Base-by-base conservation (phyloP, 2,797 vertebrate species). In the Molossus molossus region DNA sequence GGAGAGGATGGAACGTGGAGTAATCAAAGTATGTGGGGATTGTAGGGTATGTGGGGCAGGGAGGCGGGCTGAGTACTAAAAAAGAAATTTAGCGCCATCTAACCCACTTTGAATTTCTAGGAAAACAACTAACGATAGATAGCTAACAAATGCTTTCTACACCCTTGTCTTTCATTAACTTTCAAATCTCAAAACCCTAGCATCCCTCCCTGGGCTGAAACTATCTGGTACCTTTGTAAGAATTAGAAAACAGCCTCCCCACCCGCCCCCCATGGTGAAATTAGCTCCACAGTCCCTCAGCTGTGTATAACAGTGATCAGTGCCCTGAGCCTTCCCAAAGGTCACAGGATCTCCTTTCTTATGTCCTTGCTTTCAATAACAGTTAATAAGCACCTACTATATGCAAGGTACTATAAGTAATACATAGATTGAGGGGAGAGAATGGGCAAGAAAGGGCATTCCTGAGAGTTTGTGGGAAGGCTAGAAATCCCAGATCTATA, bases 361-460 rank as follows among this genome's bases (percentile, higher is more conserved):
- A 53, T 0, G 15, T 80, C 40, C 64, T 83, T 37, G 55, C 11
- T 73, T 84, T 87, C 72, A 69, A 14, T 25, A 57, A 80, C 33
- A 84, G 60, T 83, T 91, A n/a, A 76, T 73, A 95, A 91, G n/a
- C 65, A 77, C 12, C 40, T 69, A 81, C 14, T 77, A 9, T n/a
- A 69, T 13, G 57, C 29, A 79, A 84, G 45, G 62, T 76, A 79
- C 53, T 86, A 40, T 27, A 9, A 82, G 27, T n/a, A 92, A 64
- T 75, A 89, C 29, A 23, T 91, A 95, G 65, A 48, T 33, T 60
- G 21, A 92, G 58, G 21, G 25, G 40, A 83, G 45, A 89, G 29
- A 93, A 83, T 13, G 13, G 20, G 25, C 20, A 83, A 80, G 27
- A 86, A 83, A 65, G n/a, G 3, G 20, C 79, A 87, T 55, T 89